Base-by-base conservation (phyloP, 1,140 invertebrate genomes). In the Agraylea sexmaculata region DNA sequence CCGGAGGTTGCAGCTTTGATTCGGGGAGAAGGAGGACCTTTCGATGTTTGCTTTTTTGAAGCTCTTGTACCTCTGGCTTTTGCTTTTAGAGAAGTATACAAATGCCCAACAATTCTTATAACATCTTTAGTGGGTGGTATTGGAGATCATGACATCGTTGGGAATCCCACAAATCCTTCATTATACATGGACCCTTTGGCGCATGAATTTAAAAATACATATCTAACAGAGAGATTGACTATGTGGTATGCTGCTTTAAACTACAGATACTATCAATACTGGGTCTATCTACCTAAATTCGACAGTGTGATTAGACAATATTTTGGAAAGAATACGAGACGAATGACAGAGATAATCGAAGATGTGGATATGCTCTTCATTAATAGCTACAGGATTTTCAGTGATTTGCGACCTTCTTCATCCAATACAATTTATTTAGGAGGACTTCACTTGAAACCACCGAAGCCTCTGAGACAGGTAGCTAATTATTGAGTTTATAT, bases 1-100 rank as follows among this genome's bases (percentile, higher is more conserved):
- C 45, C 50, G 43, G 52, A 27, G 17, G 45, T 64, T 2, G 36
- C 53, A 37, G 28, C 51, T 7, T n/a, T n/a, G 30, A 32, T 32
- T 12, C 30, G 16, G 11, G 13, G 13, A 7, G 5, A 6, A 32
- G 13, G 13, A 7, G 42, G 55, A 49, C 44, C 53, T 13, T 62
- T 60, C 40, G 58, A 62, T 51, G 44, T 62, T 7, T 45, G 59
- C 2, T 40, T 62, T 11, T 41, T 52, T 5, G 60, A 60, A 47
- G 44, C 42, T 40, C 42, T 57, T 4, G 31, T 42, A 7, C 43
- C 53, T 2, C 40, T 42, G n/a, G 45, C 50, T 31, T 50, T 53
- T 8, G 52, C 55, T 11, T 44, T 58, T 12, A 44, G 46, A 19
- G 37, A 57, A 18, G 40, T 45, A 29, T 63, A 53, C 34, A 56